Percentiles rank a stretch among this genome's conserved stretches.
Conservation (phyloP, 2,113 vertebrate genomes). For the Strigops habroptila region DNA sequence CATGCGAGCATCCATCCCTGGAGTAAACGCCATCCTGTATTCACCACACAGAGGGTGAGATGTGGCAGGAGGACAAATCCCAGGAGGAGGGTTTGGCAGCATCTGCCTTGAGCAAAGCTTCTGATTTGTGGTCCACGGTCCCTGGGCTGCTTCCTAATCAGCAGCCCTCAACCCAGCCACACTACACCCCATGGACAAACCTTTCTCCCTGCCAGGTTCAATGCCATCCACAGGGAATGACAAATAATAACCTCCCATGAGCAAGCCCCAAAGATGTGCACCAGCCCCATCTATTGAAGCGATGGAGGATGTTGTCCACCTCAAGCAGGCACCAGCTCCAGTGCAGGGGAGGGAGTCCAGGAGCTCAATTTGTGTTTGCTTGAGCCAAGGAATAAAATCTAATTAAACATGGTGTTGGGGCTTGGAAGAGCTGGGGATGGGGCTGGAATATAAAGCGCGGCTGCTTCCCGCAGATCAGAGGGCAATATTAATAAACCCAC, state of each 20-base stretch:
- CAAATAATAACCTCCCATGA: background rate
- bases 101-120: background rate
- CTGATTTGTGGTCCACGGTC: background rate
- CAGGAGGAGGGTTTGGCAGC: background rate
- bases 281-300: background rate
- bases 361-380: constrained; percentile 74
- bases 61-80: rapidly evolving
- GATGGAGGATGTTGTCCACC: background rate
- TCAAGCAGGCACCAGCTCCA: constrained; percentile 27
- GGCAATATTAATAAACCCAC: constrained; percentile 79
- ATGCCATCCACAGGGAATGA: background rate
- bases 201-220: background rate
- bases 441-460: constrained; percentile 72
- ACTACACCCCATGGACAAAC: background rate
- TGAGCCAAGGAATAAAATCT: constrained; percentile 75
- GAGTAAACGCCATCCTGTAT: background rate
- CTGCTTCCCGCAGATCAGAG: constrained; percentile 74
- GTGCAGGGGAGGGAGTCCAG: constrained; percentile 34
- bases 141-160: background rate
- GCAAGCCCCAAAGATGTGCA: background rate
- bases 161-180: background rate
- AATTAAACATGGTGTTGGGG: constrained; percentile 76
- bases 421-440: constrained; percentile 72
- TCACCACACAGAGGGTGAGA: background rate
- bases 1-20: rapidly evolving